Percentiles rank a stretch among this genome's conserved stretches.
Conservation (phyloP, 2,888 invertebrate genomes). For the Meganola albula region DNA sequence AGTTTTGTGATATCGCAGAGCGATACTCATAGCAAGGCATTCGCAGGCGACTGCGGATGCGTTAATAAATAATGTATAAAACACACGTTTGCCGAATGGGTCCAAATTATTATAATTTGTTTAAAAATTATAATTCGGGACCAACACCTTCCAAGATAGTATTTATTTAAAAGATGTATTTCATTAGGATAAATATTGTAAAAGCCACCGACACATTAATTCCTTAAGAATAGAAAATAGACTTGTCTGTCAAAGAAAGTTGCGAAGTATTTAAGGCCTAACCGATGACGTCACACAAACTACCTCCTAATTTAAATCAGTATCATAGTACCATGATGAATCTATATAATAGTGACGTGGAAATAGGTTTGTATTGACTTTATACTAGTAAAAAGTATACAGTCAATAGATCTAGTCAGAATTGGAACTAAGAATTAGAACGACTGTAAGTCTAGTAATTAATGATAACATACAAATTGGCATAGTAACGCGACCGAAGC, state of each 20-base stretch:
- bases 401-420: constrained; percentile 70
- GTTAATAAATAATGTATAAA: constrained; percentile 56
- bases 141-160: constrained; percentile 77
- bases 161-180: constrained; percentile 77
- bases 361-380: constrained; percentile 45
- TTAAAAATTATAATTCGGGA: constrained; percentile 79
- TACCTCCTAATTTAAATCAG: constrained; percentile 75
- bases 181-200: constrained; percentile 74
- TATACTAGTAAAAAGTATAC: constrained; percentile 34
- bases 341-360: constrained; percentile 52
- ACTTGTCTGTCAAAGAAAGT: constrained; percentile 67
- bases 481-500: background rate
- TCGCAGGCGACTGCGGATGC: constrained; percentile 57
- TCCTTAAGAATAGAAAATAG: constrained; percentile 77
- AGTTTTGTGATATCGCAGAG: constrained; percentile 67
- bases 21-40: constrained; percentile 65
- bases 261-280: constrained; percentile 60
- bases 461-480: constrained; percentile 8
- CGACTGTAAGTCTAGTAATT: constrained; percentile 23
- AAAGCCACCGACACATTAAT: constrained; percentile 79
- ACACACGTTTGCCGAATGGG: constrained; percentile 71
- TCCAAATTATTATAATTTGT: constrained; percentile 77
- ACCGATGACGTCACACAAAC: constrained; percentile 55
- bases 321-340: constrained; percentile 58
- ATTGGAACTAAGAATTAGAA: constrained; percentile 60